Evolutionary conservation across 2,888 invertebrate genomes (phyloP).

Genomic region (Pollenia labialis): DNA sequence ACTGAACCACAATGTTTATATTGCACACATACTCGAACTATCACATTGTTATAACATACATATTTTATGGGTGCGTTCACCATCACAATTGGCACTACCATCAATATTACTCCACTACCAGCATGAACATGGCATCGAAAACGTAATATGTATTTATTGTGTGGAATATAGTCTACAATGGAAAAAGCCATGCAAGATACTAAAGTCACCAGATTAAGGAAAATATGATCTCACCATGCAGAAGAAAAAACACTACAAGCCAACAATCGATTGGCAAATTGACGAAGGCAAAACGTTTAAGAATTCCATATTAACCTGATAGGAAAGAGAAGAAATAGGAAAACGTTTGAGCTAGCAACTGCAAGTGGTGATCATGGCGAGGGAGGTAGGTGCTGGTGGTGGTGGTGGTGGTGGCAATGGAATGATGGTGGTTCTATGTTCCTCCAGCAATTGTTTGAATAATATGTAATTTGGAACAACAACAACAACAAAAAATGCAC

Average conservation of each 20-base stretch:
- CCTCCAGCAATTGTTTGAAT: constrained; percentile 50
- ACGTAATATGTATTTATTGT: constrained; percentile 12
- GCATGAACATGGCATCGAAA: constrained; percentile 51
- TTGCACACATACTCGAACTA: constrained; percentile 10
- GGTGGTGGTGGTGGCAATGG: not conserved
- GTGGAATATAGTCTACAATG: constrained; percentile 39
- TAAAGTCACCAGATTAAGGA: constrained; percentile 58
- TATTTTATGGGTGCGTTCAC: constrained; percentile 58
- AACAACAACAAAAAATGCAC: constrained; percentile 61
- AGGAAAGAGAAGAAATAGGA: constrained; percentile 28
- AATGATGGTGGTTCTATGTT: constrained; percentile 39
- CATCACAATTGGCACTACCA: constrained; percentile 9
- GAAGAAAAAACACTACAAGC: constrained; percentile 50
- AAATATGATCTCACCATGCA: constrained; percentile 67
- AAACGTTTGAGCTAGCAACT: constrained; percentile 12
- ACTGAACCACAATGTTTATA: constrained; percentile 16
- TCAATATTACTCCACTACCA: constrained; percentile 5
- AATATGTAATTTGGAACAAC: constrained; percentile 44
- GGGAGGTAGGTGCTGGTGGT: constrained; percentile 23
- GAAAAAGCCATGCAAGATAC: constrained; percentile 42
- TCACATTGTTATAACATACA: constrained; percentile 48
- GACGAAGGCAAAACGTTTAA: constrained; percentile 66
- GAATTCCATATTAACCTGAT: constrained; percentile 38
- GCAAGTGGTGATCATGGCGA: constrained; percentile 18
- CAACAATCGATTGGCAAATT: constrained; percentile 69